These are phyloP conservation scores for Mesitornis unicolor DNA, from an alignment of 2,113 vertebrate species.

Conservation along the genomic window DNA sequence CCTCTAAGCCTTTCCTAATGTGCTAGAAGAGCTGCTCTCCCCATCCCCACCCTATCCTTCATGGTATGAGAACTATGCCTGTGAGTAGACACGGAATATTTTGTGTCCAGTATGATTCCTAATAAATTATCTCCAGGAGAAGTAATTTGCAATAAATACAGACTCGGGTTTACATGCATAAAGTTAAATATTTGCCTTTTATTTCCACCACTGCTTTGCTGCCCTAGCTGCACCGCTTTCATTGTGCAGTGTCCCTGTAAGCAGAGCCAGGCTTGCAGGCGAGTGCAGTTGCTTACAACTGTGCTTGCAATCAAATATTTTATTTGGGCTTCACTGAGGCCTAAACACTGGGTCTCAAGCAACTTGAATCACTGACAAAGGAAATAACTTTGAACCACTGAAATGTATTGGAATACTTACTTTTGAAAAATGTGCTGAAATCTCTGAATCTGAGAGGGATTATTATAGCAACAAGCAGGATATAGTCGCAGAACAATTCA, in stretches of 20 bases:
- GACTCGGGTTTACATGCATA: neutral
- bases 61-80: neutral
- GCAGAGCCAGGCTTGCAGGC: neutral
- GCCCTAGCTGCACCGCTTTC: neutral
- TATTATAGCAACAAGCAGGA: neutral
- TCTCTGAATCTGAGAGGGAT: neutral
- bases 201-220: neutral
- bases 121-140: neutral
- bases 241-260: accelerated
- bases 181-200: neutral
- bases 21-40: neutral
- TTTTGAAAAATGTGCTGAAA: neutral
- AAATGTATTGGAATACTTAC: neutral
- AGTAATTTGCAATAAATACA: neutral
- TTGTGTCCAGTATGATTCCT: neutral
- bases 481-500: neutral
- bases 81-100: neutral
- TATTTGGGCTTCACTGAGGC: neutral
- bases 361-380: neutral
- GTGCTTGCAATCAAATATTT: accelerated
- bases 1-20: neutral
- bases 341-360: neutral
- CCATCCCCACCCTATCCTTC: neutral
- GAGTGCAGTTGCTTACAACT: accelerated
- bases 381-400: neutral